Base-by-base conservation (phyloP, 2,888 invertebrate species). In the Bombyx huttoni region DNA sequence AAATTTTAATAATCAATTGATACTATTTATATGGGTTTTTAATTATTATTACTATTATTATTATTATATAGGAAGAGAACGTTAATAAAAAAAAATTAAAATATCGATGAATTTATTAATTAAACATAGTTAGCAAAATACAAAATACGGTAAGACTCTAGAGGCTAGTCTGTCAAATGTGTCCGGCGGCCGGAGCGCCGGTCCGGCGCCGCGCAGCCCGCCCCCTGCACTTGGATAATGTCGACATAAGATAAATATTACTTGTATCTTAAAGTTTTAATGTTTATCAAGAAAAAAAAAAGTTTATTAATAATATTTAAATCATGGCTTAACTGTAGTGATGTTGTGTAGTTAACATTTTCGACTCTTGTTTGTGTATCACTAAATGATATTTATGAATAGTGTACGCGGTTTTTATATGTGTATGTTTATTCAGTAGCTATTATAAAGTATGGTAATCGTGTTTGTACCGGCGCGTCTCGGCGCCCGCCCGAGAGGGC, bases 41-140 rank as follows among this genome's bases (percentile, higher is more conserved):
- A 82, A 86, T 86, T 86, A 86, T 87, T 86, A 86, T 84, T 86
- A 86, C 86, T 86, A 86, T 84, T 87, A 78, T 82, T 50, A 50
- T 49, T 13, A 86, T 88, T 24, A 24, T 24, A 24, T 40, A 40
- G 40, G 40, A 12, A 40, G 40, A 40, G 40, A 40, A 10, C 40
- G 12, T 40, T 40, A 40, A 40, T 40, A 7, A 40, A 40, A 40
- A 24, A 24, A 24, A 24, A 24, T 24, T 40, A 40, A 40, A 40
- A 10, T 40, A 40, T 40, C 40, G 84, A 87, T 83, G 87, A 88
- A 88, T 88, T 87, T 88, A 88, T 88, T 87, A 88, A 86, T 86
- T 87, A 88, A 88, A 75, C 86, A 87, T 88, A 88, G 87, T 87
- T 87, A 88, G 88, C 86, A 76, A 87, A 88, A 85, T 88, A 87